Base-by-base conservation (phyloP, 2,113 vertebrate species). In the Microcebus lehilahytsara region DNA sequence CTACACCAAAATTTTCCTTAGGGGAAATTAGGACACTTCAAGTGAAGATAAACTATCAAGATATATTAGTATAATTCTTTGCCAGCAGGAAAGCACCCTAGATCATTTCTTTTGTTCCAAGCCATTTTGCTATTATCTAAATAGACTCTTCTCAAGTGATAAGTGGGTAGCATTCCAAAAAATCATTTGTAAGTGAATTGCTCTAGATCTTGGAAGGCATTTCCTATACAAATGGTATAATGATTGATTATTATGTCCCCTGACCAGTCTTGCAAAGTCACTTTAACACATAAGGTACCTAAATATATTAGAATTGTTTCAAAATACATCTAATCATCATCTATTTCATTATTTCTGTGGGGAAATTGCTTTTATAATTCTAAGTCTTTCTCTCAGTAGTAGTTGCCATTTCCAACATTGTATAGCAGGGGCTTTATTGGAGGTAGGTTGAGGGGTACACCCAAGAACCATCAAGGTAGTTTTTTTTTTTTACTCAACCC, bases 61-160 rank as follows among this genome's bases (percentile, higher is more conserved):
- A 95, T 42, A 37, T 81, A 92, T 64, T 89, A 79, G 51, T 66
- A 17, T 5, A 91, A 78, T 74, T 89, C 66, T 95, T 81, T 93
- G 42, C 58, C 80, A 91, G 42, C 32, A 86, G 37, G 71, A 20
- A 94, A 93, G 7, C 17, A 92, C 94, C 34, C 53, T 92, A 40
- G 58, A 60, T 96, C 27, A 71, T 91, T 96, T 97, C 53, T 64
- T 96, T 85, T 85, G 14, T 94, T 92, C 49, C 9, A 56, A 92
- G 51, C 4, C 84, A 71, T 93, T 91, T 51, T 95, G 6, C 87
- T 88, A 84, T 93, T 77, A 71, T 81, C 67, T 81, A 94, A 94
- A 88, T 62, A 94, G 34, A 84, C 14, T 81, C 12, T 90, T 96
- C 22, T 92, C 49, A 90, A 96, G 46, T 75, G 74, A 79, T 72